phyloP scores from a whole-genome alignment of 2,113 vertebrate species.

The Prionailurus viverrinus region DNA sequence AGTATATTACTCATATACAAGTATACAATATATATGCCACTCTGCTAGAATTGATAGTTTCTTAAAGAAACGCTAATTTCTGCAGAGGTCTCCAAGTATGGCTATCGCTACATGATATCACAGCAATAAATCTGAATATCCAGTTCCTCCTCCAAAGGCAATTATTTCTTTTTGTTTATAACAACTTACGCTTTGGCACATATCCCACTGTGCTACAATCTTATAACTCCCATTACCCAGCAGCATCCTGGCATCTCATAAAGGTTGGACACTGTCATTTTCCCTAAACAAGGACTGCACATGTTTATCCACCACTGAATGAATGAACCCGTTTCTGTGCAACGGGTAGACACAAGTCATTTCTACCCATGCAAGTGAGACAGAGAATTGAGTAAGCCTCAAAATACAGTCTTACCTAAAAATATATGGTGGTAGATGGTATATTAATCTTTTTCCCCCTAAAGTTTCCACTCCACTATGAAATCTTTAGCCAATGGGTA shows the following conservation, averaged over 20 bases:
- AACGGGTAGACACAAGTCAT: neutral
- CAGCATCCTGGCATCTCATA: neutral
- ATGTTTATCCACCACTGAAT: neutral
- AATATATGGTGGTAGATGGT: neutral
- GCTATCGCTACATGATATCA: neutral
- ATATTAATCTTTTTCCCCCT: neutral
- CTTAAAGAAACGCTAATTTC: neutral
- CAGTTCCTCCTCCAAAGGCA: neutral
- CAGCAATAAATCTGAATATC: neutral
- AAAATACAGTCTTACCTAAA: neutral
- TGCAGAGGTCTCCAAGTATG: neutral
- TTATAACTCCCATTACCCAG: neutral
- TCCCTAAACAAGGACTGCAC: slow-evolving; percentile 7
- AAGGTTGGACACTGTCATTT: neutral
- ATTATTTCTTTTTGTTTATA: neutral
- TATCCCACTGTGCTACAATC: neutral
- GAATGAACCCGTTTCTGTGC: neutral
- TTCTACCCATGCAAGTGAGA: slow-evolving; percentile 5
- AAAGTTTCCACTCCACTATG: neutral
- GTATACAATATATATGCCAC: fast-evolving
- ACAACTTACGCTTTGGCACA: neutral
- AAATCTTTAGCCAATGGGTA: neutral
- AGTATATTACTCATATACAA: neutral
- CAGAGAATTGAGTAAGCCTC: neutral
- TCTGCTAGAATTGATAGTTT: neutral